Evolutionary conservation across 2,888 invertebrate species (phyloP).

Genomic region (Drosophila siamana): DNA sequence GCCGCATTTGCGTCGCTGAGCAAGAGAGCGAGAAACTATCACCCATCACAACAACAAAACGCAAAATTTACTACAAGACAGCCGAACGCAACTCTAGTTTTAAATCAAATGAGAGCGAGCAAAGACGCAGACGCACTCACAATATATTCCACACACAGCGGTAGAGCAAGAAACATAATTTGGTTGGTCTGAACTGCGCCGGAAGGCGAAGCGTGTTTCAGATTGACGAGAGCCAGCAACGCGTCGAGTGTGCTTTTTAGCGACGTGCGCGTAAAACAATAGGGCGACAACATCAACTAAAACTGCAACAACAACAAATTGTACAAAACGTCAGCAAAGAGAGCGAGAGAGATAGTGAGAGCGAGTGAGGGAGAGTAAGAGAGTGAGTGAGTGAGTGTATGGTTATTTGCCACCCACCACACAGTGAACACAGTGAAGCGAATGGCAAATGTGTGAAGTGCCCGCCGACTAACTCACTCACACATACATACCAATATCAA

Average conservation of each 20-base stretch:
- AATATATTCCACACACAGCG: conserved; percentile 51
- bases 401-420: conserved; percentile 66
- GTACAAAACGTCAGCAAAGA: conserved; percentile 48
- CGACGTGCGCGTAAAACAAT: conserved; percentile 67
- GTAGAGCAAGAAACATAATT: conserved; percentile 1
- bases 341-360: conserved; percentile 34
- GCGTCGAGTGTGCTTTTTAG: conserved; percentile 70
- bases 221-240: conserved; percentile 77
- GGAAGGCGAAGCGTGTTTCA: conserved; percentile 65
- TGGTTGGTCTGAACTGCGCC: conserved; percentile 50
- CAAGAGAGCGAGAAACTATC: conserved; percentile 17
- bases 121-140: conserved; percentile 63
- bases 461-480: conserved; percentile 54
- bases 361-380: conserved; percentile 32
- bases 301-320: conserved; percentile 43
- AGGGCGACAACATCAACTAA: conserved; percentile 57
- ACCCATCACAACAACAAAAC: conserved; percentile 37
- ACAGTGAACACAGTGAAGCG: conserved; percentile 31
- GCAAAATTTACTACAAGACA: conserved; percentile 39
- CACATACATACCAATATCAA: conserved; percentile 29
- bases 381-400: conserved; percentile 44
- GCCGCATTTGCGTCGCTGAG: conserved; percentile 40
- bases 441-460: conserved; percentile 53
- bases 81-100: conserved; percentile 19
- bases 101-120: conserved; percentile 21